A percentile compares a stretch with the other conserved stretches of the same genome.
These are phyloP conservation scores for Hormaphis cornu DNA, from an alignment of 1,140 invertebrate genomes.

Conservation along the genomic window DNA sequence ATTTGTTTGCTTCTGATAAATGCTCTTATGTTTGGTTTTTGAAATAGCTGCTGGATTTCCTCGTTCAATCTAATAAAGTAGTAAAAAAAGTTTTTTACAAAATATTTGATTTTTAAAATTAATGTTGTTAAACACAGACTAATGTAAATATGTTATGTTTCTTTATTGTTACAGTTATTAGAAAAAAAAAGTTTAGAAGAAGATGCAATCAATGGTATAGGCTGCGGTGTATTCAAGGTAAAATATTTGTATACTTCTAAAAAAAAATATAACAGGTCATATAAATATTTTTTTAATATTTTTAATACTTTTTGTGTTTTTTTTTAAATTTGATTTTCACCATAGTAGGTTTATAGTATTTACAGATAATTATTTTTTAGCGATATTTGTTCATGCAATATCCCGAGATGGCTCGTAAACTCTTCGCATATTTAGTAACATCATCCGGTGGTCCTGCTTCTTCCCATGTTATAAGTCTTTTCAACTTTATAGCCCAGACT, in stretches of 20 bases:
- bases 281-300: constrained; percentile 3
- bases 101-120: no score
- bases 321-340: no score
- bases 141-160: no score
- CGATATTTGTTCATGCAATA: constrained; percentile 68
- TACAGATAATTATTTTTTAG: constrained; percentile 43
- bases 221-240: constrained; percentile 36
- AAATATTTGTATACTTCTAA: no score
- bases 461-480: constrained; percentile 47
- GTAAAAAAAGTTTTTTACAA: no score
- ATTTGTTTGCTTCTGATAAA: no score
- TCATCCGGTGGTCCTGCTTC: constrained; percentile 50
- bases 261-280: no score
- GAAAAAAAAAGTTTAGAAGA: constrained; percentile 38
- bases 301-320: no score
- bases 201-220: constrained; percentile 37
- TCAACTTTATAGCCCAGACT: constrained; percentile 58
- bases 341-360: no score
- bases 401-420: constrained; percentile 55
- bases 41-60: no score
- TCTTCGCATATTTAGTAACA: constrained; percentile 55
- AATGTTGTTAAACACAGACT: neutral
- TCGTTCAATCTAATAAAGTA: no score
- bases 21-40: no score
- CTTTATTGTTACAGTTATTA: constrained; percentile 35